These are phyloP conservation scores for Philonicus albiceps DNA, from an alignment of 2,888 invertebrate species.

Conservation along the genomic window DNA sequence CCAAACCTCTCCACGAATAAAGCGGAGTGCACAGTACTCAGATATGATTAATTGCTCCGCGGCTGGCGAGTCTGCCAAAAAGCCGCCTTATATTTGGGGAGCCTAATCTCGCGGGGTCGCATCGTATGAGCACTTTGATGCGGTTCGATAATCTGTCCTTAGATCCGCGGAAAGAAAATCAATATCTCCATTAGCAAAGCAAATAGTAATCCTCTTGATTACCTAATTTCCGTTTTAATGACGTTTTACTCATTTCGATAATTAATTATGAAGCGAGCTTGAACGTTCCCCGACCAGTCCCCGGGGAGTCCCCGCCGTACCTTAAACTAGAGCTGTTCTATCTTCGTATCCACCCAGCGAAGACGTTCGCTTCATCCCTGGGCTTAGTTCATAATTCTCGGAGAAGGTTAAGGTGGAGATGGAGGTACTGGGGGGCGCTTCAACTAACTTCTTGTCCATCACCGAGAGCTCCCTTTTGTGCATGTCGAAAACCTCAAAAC, in stretches of 20 bases:
- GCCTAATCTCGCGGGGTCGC: background rate
- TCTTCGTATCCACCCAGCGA: background rate
- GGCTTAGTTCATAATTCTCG: background rate
- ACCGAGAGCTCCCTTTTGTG: background rate
- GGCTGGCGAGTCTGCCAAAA: no score
- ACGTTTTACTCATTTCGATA: constrained; percentile 28
- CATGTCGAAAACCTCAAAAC: background rate
- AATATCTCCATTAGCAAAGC: constrained; percentile 18
- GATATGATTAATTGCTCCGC: background rate
- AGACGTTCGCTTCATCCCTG: background rate
- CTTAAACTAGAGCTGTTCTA: background rate
- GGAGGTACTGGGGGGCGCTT: background rate
- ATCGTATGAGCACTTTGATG: background rate
- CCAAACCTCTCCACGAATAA: background rate
- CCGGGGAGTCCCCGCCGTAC: background rate
- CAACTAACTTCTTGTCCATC: background rate
- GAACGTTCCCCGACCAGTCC: background rate
- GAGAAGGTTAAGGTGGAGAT: background rate
- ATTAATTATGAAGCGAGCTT: constrained; percentile 28
- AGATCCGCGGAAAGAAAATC: constrained; percentile 1
- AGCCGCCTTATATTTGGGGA: background rate
- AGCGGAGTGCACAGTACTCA: background rate
- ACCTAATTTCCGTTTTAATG: constrained; percentile 36
- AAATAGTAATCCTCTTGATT: constrained; percentile 33
- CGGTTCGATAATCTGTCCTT: background rate